Percentiles rank a stretch among this genome's conserved stretches.
phyloP scores from a whole-genome alignment of 2,113 vertebrate genomes.

The Cephalopterus ornatus region DNA sequence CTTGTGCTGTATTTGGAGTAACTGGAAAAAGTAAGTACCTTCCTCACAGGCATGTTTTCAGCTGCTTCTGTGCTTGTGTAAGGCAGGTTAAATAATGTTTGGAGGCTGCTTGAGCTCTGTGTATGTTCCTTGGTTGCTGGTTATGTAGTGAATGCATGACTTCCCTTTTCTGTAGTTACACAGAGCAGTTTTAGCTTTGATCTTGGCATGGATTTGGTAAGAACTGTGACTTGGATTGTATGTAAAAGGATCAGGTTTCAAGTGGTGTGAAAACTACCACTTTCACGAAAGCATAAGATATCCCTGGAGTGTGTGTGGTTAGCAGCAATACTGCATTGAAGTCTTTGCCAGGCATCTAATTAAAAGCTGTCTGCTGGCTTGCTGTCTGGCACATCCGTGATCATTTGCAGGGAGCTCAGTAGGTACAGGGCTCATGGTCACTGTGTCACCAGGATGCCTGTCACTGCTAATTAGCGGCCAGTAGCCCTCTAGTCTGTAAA shows the following conservation, averaged over 20 bases:
- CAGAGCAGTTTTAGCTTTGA: background rate
- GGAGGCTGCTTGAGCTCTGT: background rate
- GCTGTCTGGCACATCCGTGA: background rate
- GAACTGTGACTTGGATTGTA: background rate
- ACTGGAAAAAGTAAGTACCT: background rate
- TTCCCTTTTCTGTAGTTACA: background rate
- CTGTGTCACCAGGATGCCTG: background rate
- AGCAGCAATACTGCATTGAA: background rate
- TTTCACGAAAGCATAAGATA: background rate
- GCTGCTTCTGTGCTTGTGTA: background rate
- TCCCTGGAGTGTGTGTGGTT: background rate
- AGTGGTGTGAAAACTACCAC: background rate
- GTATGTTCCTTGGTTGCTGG: background rate
- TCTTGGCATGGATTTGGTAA: background rate
- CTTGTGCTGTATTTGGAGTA: background rate
- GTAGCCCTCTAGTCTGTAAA: background rate
- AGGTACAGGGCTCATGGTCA: background rate
- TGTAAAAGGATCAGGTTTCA: background rate
- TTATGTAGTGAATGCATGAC: fast-evolving
- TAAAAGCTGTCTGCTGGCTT: background rate
- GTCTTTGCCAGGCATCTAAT: background rate
- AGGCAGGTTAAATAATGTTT: background rate
- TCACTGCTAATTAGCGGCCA: background rate
- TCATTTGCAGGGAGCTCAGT: background rate
- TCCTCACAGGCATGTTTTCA: background rate